A percentile compares a stretch with the other conserved stretches of the same genome.
Evolutionary conservation across 2,113 vertebrate genomes (phyloP).

Genomic region (Manacus vitellinus): DNA sequence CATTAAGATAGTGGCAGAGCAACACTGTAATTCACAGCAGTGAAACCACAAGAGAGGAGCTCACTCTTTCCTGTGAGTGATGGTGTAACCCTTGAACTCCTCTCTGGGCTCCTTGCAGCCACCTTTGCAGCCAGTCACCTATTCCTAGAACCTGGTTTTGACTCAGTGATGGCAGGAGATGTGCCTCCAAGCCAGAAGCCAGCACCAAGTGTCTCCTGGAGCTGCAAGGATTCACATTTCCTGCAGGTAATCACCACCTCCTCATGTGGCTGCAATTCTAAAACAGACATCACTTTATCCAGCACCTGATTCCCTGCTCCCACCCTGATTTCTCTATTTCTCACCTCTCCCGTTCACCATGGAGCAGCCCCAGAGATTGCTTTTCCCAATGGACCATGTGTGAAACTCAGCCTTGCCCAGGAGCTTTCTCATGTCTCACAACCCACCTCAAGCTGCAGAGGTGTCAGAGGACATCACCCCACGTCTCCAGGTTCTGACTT

Average conservation of each 20-base stretch:
- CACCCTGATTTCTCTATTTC: not conserved
- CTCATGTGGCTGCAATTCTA: not conserved
- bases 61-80: not conserved
- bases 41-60: not conserved
- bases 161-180: not conserved
- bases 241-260: not conserved
- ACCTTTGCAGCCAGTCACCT: not conserved
- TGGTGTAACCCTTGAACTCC: not conserved
- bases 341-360: not conserved
- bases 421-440: fast-evolving
- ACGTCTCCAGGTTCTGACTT: not conserved
- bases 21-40: not conserved
- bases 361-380: not conserved
- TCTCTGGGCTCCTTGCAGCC: fast-evolving
- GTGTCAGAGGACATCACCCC: too few relatives aligned
- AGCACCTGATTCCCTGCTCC: not conserved
- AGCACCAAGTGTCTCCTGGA: not conserved
- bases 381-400: fast-evolving
- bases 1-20: not conserved
- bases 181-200: not conserved
- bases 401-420: fast-evolving
- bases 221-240: not conserved
- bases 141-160: not conserved
- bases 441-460: not conserved
- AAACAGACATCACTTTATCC: not conserved